These are phyloP conservation scores for Pterophyllum scalare DNA, from an alignment of 2,113 vertebrate species.

Conservation along the genomic window DNA sequence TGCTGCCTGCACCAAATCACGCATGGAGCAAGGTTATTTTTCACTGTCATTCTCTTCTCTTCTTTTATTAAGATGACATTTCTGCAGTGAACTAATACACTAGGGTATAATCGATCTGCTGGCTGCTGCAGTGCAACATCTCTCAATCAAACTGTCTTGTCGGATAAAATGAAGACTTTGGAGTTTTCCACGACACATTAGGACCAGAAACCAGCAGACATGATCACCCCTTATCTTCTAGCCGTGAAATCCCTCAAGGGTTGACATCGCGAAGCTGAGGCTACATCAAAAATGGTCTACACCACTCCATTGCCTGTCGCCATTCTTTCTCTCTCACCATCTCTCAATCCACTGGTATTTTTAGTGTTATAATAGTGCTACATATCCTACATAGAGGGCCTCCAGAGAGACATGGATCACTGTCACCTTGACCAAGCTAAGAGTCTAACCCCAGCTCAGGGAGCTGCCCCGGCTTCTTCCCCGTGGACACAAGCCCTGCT, in stretches of 20 bases:
- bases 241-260: constrained; percentile 35
- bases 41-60: constrained; percentile 38
- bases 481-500: constrained; percentile 25
- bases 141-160: constrained; percentile 62
- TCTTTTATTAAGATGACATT: constrained; percentile 57
- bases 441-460: constrained; percentile 42
- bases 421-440: constrained; percentile 71
- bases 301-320: background rate
- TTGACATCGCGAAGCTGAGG: constrained; percentile 21
- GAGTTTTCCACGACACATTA: constrained; percentile 26
- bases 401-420: constrained; percentile 61
- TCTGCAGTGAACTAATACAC: constrained; percentile 42
- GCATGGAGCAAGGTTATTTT: constrained; percentile 32
- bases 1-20: background rate
- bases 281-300: background rate
- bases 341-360: constrained; percentile 36
- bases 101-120: constrained; percentile 51
- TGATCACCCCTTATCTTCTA: constrained; percentile 39
- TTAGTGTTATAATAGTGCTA: constrained; percentile 51
- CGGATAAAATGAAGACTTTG: constrained; percentile 44
- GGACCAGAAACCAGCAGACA: constrained; percentile 35
- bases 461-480: constrained; percentile 39
- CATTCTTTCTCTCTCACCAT: constrained; percentile 15
- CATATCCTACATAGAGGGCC: constrained; percentile 43
- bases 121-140: constrained; percentile 47